phyloP scores from a whole-genome alignment of 2,797 vertebrate genomes.

The Coluber constrictor region DNA sequence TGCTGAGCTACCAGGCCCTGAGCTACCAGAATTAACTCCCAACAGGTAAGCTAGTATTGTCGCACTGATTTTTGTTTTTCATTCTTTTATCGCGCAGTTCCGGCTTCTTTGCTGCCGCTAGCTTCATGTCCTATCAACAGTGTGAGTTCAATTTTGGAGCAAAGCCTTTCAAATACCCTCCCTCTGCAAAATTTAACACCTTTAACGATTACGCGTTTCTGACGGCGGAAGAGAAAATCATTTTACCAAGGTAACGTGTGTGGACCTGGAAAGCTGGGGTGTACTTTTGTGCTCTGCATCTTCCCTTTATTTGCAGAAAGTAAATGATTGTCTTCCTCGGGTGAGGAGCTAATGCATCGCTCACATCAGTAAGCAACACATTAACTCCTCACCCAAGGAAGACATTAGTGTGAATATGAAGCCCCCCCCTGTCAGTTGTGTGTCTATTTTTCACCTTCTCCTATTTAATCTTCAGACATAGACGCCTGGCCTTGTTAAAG shows the following conservation, averaged over 20 bases:
- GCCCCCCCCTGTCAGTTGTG: neutral
- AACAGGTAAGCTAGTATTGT: accelerated
- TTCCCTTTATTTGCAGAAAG: neutral
- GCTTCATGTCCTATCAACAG: conserved; percentile 99
- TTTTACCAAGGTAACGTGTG: conserved; percentile 87
- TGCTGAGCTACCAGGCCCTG: too few relatives aligned
- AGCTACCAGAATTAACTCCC: too few relatives aligned
- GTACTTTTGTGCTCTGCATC: neutral
- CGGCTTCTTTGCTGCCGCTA: conserved; percentile 97
- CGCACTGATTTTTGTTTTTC: neutral
- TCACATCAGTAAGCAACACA: neutral
- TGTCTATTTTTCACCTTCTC: neutral
- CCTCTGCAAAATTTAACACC: conserved; percentile 92
- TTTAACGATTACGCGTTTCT: conserved; percentile 96
- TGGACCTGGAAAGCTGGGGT: neutral
- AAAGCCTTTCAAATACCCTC: conserved; percentile 94
- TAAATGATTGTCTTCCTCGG: neutral
- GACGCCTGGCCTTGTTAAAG: conserved; percentile 87
- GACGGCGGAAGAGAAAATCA: conserved; percentile 93
- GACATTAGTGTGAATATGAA: neutral
- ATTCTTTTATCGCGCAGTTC: conserved; percentile 74
- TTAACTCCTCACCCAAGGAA: neutral
- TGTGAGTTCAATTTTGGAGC: conserved; percentile 99
- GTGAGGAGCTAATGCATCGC: neutral
- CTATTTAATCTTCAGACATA: conserved; percentile 64